These are phyloP conservation scores for Enteromius thamalakanensis DNA, from an alignment of 2,797 vertebrate genomes.

Conservation along the genomic window DNA sequence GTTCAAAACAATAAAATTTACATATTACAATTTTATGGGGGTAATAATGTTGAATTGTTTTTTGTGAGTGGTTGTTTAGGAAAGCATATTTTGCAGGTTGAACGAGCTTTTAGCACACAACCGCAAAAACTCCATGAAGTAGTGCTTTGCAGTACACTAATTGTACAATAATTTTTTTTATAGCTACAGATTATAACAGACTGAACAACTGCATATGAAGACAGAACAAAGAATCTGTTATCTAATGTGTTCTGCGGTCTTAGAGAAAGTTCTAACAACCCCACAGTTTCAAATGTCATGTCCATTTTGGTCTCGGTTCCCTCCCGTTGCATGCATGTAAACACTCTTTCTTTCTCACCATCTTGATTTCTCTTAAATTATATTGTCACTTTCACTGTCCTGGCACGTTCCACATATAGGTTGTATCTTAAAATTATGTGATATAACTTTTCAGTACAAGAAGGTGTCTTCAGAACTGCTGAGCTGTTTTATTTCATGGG, in stretches of 20 bases:
- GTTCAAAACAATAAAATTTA: neutral
- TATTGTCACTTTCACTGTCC: neutral
- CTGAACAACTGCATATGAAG: neutral
- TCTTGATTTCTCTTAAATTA: neutral
- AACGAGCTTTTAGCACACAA: neutral
- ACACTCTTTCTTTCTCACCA: neutral
- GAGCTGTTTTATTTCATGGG: neutral
- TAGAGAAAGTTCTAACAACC: neutral
- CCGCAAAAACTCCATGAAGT: neutral
- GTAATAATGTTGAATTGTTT: neutral
- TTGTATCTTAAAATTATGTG: neutral
- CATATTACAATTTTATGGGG: neutral
- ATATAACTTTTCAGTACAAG: neutral
- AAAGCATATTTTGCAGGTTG: neutral
- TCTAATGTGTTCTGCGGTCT: neutral
- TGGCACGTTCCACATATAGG: neutral
- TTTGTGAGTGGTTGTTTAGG: neutral
- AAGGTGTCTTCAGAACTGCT: neutral
- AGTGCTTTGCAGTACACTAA: neutral
- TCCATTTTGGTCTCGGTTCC: neutral
- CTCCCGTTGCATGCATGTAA: neutral
- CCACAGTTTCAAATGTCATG: conserved; percentile 16
- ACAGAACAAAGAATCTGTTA: conserved; percentile 4
- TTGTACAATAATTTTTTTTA: neutral
- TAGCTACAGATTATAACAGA: neutral